A percentile compares a stretch with the other conserved stretches of the same genome.
Conservation (phyloP, 35 echinoderm and acorn worm genomes). For the Acanthaster planci region DNA sequence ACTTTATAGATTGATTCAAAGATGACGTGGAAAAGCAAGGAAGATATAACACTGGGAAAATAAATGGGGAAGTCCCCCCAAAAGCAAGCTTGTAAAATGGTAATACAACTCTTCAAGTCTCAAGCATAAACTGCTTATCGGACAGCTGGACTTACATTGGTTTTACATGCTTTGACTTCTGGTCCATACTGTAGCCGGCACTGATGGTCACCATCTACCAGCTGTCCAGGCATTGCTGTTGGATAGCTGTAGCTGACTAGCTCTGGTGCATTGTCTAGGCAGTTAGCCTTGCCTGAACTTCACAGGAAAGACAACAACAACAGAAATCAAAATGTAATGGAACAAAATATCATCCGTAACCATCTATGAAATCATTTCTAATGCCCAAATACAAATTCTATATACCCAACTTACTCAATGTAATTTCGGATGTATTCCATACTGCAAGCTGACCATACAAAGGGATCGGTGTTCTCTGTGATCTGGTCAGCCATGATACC, state of each 20-base stretch:
- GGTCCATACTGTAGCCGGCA: constrained; percentile 60
- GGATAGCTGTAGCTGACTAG: constrained; percentile 49
- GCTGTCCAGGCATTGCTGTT: constrained; percentile 67
- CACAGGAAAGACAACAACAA: neutral
- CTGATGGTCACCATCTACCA: constrained; percentile 70
- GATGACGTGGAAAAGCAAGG: too few relatives aligned
- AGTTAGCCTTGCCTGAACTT: constrained; percentile 70
- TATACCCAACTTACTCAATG: constrained; percentile 70
- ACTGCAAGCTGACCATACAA: constrained; percentile 83
- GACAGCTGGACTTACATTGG: constrained; percentile 57
- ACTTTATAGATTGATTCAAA: too few relatives aligned
- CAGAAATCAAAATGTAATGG: neutral
- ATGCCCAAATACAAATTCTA: neutral
- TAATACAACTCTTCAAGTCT: too few relatives aligned
- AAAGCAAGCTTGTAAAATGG: too few relatives aligned
- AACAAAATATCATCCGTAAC: neutral
- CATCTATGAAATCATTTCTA: neutral
- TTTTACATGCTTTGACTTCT: constrained; percentile 69
- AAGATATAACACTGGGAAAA: too few relatives aligned
- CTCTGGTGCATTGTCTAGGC: constrained; percentile 68
- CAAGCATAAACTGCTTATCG: too few relatives aligned
- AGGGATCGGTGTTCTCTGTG: constrained; percentile 79
- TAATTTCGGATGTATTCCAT: constrained; percentile 73
- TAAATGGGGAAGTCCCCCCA: too few relatives aligned
- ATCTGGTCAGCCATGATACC: constrained; percentile 86